Evolutionary conservation across 2,113 vertebrate genomes (phyloP), one percentile per base, ranked within the genome.

Genomic region (Brienomyrus longianalis): DNA sequence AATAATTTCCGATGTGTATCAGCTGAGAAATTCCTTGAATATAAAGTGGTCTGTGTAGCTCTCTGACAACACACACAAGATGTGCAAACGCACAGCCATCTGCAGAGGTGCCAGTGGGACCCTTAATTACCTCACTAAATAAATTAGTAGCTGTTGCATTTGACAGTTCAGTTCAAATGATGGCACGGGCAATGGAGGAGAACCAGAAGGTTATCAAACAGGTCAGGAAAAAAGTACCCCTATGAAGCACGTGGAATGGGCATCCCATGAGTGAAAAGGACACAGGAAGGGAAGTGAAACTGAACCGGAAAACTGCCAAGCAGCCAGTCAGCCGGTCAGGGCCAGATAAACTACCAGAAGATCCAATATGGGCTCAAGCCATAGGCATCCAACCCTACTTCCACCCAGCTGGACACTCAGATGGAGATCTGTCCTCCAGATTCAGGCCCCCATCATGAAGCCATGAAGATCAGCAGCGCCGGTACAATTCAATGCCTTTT

Each of bases 21-120:
- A 93, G 88, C 80, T 91, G 91, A 91, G 92, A 86, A 93, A 93
- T 92, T 93, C 95, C 94, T 95, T 94, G 95, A 95, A 95, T 95
- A 94, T 95, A 93, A 93, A 93, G 92, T 94, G 94, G 95, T 95
- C 89, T 91, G 94, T 94, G 94, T 92, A 87, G 94, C 92, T 94
- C 95, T 94, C 91, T 94, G 94, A 95, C 91, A 77, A 94, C 94
- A 93, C 84, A 89, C 70, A 39, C 31, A 90, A 89, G 90, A 91
- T 83, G 91, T 94, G 92, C 92, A 93, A 91, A 92, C 93, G 92
- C 88, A 92, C 92, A 93, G 93, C 91, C 86, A 92, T 83, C 59
- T 52, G 47, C 45, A 47, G 51, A 80, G 43, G 85, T 54, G 9
- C 54, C 31, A 19, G 10, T 77, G n/a, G 27, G 11, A 66, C 48